These are phyloP conservation scores for Cuniculus paca DNA, from an alignment of 2,797 vertebrate species.

Conservation along the genomic window DNA sequence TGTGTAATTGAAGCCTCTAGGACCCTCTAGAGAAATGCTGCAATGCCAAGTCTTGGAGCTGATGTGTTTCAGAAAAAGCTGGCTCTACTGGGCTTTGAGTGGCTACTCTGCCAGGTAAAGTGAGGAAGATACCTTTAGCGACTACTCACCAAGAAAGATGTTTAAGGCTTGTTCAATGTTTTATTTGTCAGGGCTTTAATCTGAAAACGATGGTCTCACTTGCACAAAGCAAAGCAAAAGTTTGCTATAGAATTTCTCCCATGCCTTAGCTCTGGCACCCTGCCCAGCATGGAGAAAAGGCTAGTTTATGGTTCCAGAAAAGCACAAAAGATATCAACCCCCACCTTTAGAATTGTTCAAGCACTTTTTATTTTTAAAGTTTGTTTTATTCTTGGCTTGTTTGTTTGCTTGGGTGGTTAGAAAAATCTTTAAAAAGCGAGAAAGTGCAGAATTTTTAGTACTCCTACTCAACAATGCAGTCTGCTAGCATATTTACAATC, in stretches of 20 bases:
- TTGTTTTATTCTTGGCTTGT: conserved; percentile 61
- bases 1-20: background rate
- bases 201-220: conserved; percentile 25
- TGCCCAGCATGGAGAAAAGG: background rate
- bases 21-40: background rate
- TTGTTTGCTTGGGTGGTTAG: conserved; percentile 41
- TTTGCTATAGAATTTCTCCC: conserved; percentile 29
- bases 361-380: background rate
- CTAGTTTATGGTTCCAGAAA: background rate
- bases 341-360: background rate
- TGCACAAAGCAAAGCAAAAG: background rate
- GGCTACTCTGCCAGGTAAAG: background rate
- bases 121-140: accelerated
- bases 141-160: background rate
- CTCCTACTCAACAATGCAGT: background rate
- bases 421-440: conserved; percentile 37
- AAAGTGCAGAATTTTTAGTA: background rate
- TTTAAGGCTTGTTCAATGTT: background rate
- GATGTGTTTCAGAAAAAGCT: background rate
- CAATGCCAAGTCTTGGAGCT: background rate
- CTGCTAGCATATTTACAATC: background rate
- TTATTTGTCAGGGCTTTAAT: background rate
- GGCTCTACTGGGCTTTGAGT: accelerated
- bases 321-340: background rate
- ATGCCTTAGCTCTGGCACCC: background rate